Evolutionary conservation across 2,888 invertebrate genomes (phyloP).

Genomic region (Cosmorhoe ocellata): DNA sequence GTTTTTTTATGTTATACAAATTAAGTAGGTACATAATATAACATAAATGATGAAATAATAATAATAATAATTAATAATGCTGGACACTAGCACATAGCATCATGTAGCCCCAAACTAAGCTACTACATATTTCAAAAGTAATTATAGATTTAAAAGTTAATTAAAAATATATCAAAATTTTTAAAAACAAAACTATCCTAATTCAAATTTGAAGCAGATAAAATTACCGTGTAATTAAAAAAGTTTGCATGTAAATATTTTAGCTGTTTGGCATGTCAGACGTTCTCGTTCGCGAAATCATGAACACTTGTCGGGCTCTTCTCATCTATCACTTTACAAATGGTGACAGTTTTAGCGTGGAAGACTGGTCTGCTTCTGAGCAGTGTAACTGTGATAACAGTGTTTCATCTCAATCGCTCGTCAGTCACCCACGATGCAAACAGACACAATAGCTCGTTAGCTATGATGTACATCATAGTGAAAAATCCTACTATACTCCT

Average conservation of each 20-base stretch:
- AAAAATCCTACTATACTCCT: no score
- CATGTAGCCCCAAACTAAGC: no score
- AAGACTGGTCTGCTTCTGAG: slow-evolving; percentile 37
- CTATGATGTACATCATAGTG: neutral
- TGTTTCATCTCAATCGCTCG: neutral
- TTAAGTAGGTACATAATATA: no score
- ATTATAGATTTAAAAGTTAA: no score
- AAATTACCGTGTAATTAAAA: slow-evolving; percentile 23
- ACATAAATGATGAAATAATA: no score
- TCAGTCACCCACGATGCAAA: neutral
- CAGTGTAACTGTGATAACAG: slow-evolving; percentile 17
- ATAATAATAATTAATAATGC: no score
- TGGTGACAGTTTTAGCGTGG: slow-evolving; percentile 62
- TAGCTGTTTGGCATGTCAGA: slow-evolving; percentile 16
- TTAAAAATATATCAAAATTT: no score
- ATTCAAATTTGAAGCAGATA: no score
- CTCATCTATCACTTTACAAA: slow-evolving; percentile 59
- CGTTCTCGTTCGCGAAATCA: slow-evolving; percentile 6
- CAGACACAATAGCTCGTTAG: neutral
- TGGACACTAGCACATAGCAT: no score
- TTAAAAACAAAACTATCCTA: no score
- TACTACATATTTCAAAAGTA: no score
- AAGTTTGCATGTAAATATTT: slow-evolving; percentile 13
- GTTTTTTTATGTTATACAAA: no score
- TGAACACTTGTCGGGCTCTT: slow-evolving; percentile 46